Conservation (phyloP, 1,140 invertebrate genomes). For the Drosophila auraria region DNA sequence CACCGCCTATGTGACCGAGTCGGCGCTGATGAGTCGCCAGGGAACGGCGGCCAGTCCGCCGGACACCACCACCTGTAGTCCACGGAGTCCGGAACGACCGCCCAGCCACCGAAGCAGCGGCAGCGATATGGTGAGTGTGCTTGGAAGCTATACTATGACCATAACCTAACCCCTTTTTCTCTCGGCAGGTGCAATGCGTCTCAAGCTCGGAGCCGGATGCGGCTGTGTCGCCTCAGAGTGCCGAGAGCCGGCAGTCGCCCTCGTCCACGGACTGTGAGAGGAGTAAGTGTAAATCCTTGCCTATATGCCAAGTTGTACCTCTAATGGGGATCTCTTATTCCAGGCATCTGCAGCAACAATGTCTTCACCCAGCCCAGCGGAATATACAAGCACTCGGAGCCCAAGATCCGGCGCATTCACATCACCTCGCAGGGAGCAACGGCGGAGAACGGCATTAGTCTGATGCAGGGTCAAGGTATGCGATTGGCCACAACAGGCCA, state of each 20-base stretch:
- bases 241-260: slow-evolving; percentile 79
- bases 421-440: slow-evolving; percentile 67
- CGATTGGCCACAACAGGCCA: slow-evolving; percentile 49
- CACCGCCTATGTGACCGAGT: slow-evolving; percentile 74
- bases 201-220: slow-evolving; percentile 93
- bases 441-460: slow-evolving; percentile 37
- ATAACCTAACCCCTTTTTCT: background rate
- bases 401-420: slow-evolving; percentile 81
- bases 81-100: slow-evolving; percentile 85
- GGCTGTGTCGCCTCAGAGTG: slow-evolving; percentile 83
- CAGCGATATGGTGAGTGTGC: slow-evolving; percentile 78
- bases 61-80: slow-evolving; percentile 93
- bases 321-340: background rate
- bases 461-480: slow-evolving; percentile 72
- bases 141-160: no score
- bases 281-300: slow-evolving; percentile 41
- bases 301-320: background rate
- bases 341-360: slow-evolving; percentile 55
- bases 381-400: slow-evolving; percentile 78
- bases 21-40: slow-evolving; percentile 75
- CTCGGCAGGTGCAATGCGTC: slow-evolving; percentile 91
- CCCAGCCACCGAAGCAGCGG: slow-evolving; percentile 81
- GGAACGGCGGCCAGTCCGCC: slow-evolving; percentile 87
- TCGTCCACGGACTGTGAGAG: slow-evolving; percentile 80
- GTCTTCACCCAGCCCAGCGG: slow-evolving; percentile 66